These are phyloP conservation scores for Brachynemurus nebulosus DNA, from an alignment of 2,888 invertebrate genomes.

Conservation along the genomic window DNA sequence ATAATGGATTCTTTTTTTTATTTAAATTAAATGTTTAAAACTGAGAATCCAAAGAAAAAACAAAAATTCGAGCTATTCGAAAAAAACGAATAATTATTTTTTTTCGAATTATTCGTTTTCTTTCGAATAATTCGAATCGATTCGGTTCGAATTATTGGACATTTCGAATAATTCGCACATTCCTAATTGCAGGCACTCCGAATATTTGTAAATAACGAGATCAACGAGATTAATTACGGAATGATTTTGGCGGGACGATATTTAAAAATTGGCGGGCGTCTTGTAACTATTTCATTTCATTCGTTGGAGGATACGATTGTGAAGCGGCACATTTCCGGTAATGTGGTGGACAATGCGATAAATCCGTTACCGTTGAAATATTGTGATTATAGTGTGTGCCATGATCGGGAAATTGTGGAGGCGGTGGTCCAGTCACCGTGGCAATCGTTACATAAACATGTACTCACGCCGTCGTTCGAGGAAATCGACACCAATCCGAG, in stretches of 20 bases:
- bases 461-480: slow-evolving; percentile 53
- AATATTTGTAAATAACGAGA: slow-evolving; percentile 91
- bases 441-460: slow-evolving; percentile 68
- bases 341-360: slow-evolving; percentile 54
- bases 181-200: no score
- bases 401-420: slow-evolving; percentile 45
- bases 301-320: slow-evolving; percentile 89
- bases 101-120: no score
- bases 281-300: slow-evolving; percentile 81
- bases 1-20: no score
- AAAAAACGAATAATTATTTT: no score
- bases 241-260: slow-evolving; percentile 63
- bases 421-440: slow-evolving; percentile 53
- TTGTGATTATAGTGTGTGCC: slow-evolving; percentile 43
- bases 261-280: slow-evolving; percentile 61
- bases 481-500: slow-evolving; percentile 72
- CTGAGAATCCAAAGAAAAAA: no score
- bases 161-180: no score
- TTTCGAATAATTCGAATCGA: no score
- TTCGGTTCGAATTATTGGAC: no score
- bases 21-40: no score
- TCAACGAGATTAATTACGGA: slow-evolving; percentile 87
- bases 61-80: no score
- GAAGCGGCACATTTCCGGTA: slow-evolving; percentile 74
- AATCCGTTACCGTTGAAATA: slow-evolving; percentile 62